Conservation (phyloP, 2,113 vertebrate species). For the Andinoacara biseriatus region DNA sequence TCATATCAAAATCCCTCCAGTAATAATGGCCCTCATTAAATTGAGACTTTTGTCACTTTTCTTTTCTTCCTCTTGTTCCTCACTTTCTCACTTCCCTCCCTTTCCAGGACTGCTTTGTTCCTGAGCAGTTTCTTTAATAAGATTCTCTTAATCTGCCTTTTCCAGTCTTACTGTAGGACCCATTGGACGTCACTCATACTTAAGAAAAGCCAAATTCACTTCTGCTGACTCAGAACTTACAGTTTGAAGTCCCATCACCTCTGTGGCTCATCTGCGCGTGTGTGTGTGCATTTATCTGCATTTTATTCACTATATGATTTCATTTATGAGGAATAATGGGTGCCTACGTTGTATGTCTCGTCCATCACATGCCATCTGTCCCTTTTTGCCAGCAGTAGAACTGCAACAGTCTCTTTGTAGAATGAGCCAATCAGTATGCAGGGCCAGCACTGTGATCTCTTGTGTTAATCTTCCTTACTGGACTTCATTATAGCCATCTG, state of each 20-base stretch:
- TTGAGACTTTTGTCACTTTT: constrained; percentile 11
- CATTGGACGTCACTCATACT: constrained; percentile 46
- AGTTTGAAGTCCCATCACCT: constrained; percentile 1
- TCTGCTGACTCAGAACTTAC: constrained; percentile 53
- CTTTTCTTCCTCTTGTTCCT: not conserved
- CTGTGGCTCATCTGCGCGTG: not conserved
- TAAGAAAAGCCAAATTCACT: constrained; percentile 29
- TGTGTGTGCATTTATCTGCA: not conserved
- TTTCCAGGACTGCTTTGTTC: constrained; percentile 15
- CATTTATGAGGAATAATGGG: constrained; percentile 3
- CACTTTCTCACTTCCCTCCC: not conserved
- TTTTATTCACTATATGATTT: not conserved
- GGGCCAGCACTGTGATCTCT: constrained; percentile 33
- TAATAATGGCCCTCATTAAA: constrained; percentile 24
- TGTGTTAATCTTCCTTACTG: constrained; percentile 67
- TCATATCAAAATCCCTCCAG: constrained; percentile 31
- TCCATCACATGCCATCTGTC: constrained; percentile 38
- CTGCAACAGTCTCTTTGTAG: constrained; percentile 5
- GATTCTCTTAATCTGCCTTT: constrained; percentile 56
- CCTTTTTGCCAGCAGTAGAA: not conserved
- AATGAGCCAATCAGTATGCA: constrained; percentile 55
- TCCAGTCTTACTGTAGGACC: constrained; percentile 32
- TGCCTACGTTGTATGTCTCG: not conserved
- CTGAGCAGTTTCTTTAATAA: constrained; percentile 51
- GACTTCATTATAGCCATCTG: constrained; percentile 71